Evolutionary conservation across 2,113 vertebrate species (phyloP).

Genomic region (Galbula dea): DNA sequence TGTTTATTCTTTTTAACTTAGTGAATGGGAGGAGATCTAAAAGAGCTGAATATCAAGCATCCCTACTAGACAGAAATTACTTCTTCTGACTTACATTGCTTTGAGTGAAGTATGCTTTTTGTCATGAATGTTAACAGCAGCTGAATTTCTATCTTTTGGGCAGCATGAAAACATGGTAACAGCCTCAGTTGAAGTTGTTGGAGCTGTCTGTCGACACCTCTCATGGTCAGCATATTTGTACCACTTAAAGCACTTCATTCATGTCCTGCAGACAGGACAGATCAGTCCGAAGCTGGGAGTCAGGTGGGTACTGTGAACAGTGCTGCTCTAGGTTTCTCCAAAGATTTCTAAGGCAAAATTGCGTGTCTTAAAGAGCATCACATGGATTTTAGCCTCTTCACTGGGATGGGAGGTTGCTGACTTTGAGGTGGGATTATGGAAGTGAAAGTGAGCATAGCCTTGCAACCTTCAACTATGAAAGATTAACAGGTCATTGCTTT

Average conservation of each 20-base stretch:
- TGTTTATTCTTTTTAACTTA: neutral
- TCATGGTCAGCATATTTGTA: conserved; percentile 93
- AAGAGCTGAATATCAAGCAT: neutral
- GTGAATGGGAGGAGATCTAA: neutral
- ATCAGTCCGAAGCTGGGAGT: conserved; percentile 88
- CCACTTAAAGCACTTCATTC: conserved; percentile 91
- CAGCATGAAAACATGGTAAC: conserved; percentile 90
- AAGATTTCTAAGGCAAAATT: neutral
- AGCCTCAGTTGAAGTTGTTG: conserved; percentile 87
- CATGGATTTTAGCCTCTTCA: neutral
- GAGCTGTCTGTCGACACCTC: conserved; percentile 86
- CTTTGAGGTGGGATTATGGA: neutral
- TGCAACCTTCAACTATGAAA: neutral
- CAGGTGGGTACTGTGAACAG: conserved; percentile 77
- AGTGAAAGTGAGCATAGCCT: neutral
- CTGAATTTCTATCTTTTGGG: conserved; percentile 19
- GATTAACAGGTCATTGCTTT: neutral
- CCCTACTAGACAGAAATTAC: neutral
- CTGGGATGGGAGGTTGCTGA: neutral
- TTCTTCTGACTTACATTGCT: neutral
- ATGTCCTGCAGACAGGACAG: conserved; percentile 85
- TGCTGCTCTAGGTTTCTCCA: neutral
- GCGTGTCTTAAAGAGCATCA: neutral
- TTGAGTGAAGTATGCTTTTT: conserved; percentile 64
- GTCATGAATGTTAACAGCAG: neutral